Percentiles rank a stretch among this genome's conserved stretches.
Evolutionary conservation across 2,113 vertebrate genomes (phyloP).

Genomic region (Forbesichthys papilliferus): DNA sequence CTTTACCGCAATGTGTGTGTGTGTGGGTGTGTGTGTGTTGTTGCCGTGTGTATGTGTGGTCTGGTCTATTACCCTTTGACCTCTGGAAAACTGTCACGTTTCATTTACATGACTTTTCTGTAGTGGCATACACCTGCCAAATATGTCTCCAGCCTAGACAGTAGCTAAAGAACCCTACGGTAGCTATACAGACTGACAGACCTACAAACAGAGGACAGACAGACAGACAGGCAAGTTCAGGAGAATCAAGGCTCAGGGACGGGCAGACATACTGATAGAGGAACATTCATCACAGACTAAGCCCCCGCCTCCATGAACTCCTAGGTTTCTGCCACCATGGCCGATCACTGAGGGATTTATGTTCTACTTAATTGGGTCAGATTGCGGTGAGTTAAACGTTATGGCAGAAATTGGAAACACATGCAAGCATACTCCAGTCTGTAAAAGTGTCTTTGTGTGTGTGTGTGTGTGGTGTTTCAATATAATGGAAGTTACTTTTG

Average conservation of each 20-base stretch:
- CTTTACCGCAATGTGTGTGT: background rate
- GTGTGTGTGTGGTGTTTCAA: background rate
- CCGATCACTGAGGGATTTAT: conserved; percentile 24
- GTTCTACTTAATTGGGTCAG: conserved; percentile 43
- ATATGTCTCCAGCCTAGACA: background rate
- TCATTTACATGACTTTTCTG: conserved; percentile 25
- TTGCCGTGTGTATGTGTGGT: conserved; percentile 1
- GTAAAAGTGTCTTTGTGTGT: background rate
- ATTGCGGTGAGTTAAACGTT: conserved; percentile 32
- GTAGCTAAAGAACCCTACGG: background rate
- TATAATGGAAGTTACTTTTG: background rate
- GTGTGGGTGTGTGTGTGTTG: background rate
- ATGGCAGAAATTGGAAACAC: conserved; percentile 55
- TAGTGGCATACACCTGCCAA: background rate
- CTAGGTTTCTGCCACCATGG: conserved; percentile 26
- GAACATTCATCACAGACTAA: conserved; percentile 24
- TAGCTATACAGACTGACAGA: no score
- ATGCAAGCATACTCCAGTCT: conserved; percentile 27
- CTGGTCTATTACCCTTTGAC: conserved; percentile 14
- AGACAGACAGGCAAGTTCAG: background rate
- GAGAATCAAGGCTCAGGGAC: background rate
- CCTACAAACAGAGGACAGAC: background rate
- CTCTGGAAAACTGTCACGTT: conserved; percentile 20
- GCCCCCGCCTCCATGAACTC: background rate
- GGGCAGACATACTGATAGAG: background rate